A percentile compares a stretch with the other conserved stretches of the same genome.
phyloP scores from a whole-genome alignment of 2,888 invertebrate species.

The Pimpla rufipes region DNA sequence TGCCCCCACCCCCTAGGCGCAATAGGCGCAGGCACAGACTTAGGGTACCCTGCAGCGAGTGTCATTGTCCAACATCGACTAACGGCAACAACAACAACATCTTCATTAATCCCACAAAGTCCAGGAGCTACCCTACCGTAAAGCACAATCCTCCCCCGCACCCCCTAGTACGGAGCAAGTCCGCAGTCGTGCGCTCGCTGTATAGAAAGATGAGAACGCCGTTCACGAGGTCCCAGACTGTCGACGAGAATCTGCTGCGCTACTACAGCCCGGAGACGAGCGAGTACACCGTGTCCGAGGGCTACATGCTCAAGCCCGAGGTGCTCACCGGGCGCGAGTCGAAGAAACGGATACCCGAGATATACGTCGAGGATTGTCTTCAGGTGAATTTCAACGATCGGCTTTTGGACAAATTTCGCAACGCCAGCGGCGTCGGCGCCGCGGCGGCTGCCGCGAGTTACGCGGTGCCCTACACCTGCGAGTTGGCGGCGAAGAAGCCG shows the following conservation, averaged over 20 bases:
- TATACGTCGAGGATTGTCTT: slow-evolving; percentile 82
- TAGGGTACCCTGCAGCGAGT: slow-evolving; percentile 85
- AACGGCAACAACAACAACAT: slow-evolving; percentile 73
- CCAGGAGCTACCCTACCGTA: slow-evolving; percentile 72
- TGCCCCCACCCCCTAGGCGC: slow-evolving; percentile 84
- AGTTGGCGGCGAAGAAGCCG: slow-evolving; percentile 32
- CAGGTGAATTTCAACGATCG: slow-evolving; percentile 80
- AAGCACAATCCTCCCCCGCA: slow-evolving; percentile 74
- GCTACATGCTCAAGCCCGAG: slow-evolving; percentile 80
- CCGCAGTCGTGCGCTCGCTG: slow-evolving; percentile 85
- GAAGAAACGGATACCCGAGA: slow-evolving; percentile 81
- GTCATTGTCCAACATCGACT: slow-evolving; percentile 83
- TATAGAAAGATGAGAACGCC: slow-evolving; percentile 84
- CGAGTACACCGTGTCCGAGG: slow-evolving; percentile 82
- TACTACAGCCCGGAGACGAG: slow-evolving; percentile 82
- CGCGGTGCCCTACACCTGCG: slow-evolving; percentile 32
- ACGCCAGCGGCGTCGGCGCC: neutral
- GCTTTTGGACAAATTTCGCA: slow-evolving; percentile 79
- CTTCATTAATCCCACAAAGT: slow-evolving; percentile 67
- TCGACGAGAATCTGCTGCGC: slow-evolving; percentile 83
- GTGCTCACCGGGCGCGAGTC: slow-evolving; percentile 68
- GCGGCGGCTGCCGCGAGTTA: too few species aligned
- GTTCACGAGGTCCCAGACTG: slow-evolving; percentile 84
- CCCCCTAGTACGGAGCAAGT: slow-evolving; percentile 85
- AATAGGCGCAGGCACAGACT: slow-evolving; percentile 85